phyloP scores from a whole-genome alignment of 2,888 invertebrate species.

The Drosophila eohydei region DNA sequence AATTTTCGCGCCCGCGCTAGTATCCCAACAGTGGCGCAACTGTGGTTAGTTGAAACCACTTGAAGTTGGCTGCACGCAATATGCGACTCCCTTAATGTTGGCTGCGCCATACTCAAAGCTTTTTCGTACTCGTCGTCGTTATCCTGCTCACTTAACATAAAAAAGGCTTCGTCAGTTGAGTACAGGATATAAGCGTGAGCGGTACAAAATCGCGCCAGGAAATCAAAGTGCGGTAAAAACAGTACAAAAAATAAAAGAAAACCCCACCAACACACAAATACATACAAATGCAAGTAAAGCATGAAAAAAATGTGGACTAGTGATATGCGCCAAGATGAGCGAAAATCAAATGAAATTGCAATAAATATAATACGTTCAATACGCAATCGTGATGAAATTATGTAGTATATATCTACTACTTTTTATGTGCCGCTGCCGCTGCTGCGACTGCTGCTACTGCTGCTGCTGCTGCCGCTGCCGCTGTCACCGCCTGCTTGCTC shows the following conservation, averaged over 20 bases:
- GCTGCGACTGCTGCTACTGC: constrained; percentile 18
- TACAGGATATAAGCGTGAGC: constrained; percentile 83
- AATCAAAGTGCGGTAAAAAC: constrained; percentile 48
- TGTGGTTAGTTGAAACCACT: background rate
- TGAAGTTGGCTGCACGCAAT: constrained; percentile 45
- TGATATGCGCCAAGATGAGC: constrained; percentile 31
- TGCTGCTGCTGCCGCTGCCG: constrained; percentile 14
- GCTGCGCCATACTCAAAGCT: constrained; percentile 47
- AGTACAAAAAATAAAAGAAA: constrained; percentile 30
- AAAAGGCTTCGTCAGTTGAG: constrained; percentile 81
- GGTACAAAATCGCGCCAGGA: constrained; percentile 58
- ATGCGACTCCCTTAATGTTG: constrained; percentile 43
- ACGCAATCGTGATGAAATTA: constrained; percentile 14
- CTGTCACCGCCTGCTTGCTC: constrained; percentile 39
- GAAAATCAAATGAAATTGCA: constrained; percentile 43
- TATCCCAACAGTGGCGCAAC: constrained; percentile 31
- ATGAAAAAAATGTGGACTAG: constrained; percentile 34
- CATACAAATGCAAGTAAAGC: constrained; percentile 28
- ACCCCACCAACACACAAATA: constrained; percentile 34
- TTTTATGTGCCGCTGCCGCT: constrained; percentile 24
- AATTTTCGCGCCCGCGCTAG: background rate
- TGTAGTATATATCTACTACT: constrained; percentile 21
- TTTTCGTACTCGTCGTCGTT: constrained; percentile 48
- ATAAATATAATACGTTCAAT: constrained; percentile 24
- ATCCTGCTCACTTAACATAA: constrained; percentile 62